Evolutionary conservation across 2,888 invertebrate genomes (phyloP).

Genomic region (Coelogynopora nodosa): DNA sequence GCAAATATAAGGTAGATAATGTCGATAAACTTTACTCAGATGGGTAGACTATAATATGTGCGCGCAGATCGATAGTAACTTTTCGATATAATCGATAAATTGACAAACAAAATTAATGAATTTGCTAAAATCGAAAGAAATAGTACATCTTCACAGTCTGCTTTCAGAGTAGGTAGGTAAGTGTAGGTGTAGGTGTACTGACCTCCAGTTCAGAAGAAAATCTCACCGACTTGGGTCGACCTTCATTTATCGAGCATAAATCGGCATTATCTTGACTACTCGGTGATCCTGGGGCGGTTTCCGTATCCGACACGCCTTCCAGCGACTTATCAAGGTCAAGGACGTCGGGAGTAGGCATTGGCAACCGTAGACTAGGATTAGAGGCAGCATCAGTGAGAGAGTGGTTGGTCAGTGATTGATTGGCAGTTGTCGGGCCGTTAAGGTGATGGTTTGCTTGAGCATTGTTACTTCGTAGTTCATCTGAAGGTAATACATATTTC

Average conservation of each 20-base stretch:
- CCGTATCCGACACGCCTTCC: background rate
- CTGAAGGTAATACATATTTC: too few species aligned
- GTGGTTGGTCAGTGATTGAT: background rate
- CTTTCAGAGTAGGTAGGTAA: too few species aligned
- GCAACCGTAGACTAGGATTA: background rate
- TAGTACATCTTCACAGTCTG: too few species aligned
- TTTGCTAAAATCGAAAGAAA: too few species aligned
- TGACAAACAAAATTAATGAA: too few species aligned
- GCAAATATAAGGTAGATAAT: too few species aligned
- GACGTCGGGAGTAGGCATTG: background rate
- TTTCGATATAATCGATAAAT: too few species aligned
- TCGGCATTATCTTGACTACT: background rate
- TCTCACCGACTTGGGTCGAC: background rate
- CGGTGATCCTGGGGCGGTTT: background rate
- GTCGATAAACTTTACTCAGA: too few species aligned
- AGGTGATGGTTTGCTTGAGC: too few species aligned
- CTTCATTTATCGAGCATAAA: background rate
- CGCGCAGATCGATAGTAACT: too few species aligned
- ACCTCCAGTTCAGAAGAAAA: background rate
- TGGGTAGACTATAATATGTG: too few species aligned
- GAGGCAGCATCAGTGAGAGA: background rate
- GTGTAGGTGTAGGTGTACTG: background rate
- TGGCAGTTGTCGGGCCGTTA: background rate
- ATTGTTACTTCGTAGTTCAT: background rate
- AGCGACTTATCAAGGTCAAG: background rate